These are phyloP conservation scores for Hippasteria phrygiana DNA, from an alignment of 53 echinoderm and acorn worm species.

Conservation along the genomic window DNA sequence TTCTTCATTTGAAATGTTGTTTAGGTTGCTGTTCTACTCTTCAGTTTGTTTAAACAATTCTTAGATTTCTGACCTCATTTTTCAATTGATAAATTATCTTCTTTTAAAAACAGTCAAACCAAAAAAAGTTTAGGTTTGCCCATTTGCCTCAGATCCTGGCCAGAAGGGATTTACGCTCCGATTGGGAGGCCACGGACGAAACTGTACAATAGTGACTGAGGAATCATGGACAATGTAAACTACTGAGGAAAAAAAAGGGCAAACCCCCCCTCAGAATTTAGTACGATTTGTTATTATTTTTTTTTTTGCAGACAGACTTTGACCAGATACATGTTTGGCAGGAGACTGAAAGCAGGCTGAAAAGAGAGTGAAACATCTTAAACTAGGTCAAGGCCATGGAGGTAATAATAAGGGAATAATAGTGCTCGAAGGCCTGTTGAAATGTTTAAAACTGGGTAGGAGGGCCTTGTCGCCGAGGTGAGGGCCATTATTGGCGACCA, in stretches of 20 bases:
- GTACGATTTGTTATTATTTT: not conserved
- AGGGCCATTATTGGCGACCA: too few relatives aligned
- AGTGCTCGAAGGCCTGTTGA: too few relatives aligned
- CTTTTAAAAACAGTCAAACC: not conserved
- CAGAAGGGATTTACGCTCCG: too few relatives aligned
- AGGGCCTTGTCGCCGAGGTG: too few relatives aligned
- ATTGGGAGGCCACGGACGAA: too few relatives aligned
- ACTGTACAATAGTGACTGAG: not conserved
- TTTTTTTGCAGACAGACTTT: conserved; percentile 16
- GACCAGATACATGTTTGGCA: not conserved
- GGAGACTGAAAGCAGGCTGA: conserved; percentile 1
- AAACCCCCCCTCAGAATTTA: not conserved
- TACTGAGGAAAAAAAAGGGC: too few relatives aligned
- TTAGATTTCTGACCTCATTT: too few relatives aligned
- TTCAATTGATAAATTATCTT: too few relatives aligned
- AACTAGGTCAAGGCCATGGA: conserved; percentile 2
- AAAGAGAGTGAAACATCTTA: not conserved
- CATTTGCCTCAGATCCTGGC: too few relatives aligned
- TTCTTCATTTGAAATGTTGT: not conserved
- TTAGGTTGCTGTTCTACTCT: not conserved
- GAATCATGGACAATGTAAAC: not conserved
- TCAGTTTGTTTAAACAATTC: too few relatives aligned
- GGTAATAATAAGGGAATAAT: too few relatives aligned
- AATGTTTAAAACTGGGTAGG: too few relatives aligned
- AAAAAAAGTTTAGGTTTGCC: not conserved